phyloP scores from a whole-genome alignment of 2,888 invertebrate species.

The Pachliopta kotzebuea region DNA sequence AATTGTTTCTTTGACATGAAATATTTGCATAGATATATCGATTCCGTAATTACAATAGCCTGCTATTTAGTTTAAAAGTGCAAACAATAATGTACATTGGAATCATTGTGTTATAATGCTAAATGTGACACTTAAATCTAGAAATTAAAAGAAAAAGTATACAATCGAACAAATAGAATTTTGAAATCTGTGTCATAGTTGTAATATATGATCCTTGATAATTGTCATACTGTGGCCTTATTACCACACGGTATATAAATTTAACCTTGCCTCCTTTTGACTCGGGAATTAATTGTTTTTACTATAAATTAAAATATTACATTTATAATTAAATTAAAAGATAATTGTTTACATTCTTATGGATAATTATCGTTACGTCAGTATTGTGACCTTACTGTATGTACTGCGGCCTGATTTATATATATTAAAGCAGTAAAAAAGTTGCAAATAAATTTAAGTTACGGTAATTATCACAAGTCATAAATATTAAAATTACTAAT shows the following conservation, averaged over 20 bases:
- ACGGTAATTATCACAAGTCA: no score
- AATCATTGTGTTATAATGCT: not conserved
- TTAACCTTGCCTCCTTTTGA: constrained; percentile 24
- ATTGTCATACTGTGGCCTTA: constrained; percentile 26
- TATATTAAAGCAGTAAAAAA: not conserved
- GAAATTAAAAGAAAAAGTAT: not conserved
- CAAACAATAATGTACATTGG: not conserved
- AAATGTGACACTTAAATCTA: not conserved
- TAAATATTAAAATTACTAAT: not conserved
- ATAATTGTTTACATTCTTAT: not conserved
- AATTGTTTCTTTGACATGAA: no score
- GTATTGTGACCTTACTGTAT: not conserved
- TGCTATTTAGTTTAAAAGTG: no score
- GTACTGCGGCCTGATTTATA: not conserved
- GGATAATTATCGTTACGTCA: not conserved
- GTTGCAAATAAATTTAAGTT: not conserved
- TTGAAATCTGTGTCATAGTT: constrained; percentile 6
- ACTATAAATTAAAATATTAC: constrained; percentile 7
- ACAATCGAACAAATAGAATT: no score
- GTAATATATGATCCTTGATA: constrained; percentile 24
- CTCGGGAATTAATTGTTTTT: constrained; percentile 15
- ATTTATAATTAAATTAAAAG: not conserved
- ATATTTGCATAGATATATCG: no score
- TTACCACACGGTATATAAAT: constrained; percentile 23
- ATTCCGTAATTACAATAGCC: no score